Evolutionary conservation across 2,113 vertebrate genomes (phyloP).

Genomic region (Epinephelus fuscoguttatus): DNA sequence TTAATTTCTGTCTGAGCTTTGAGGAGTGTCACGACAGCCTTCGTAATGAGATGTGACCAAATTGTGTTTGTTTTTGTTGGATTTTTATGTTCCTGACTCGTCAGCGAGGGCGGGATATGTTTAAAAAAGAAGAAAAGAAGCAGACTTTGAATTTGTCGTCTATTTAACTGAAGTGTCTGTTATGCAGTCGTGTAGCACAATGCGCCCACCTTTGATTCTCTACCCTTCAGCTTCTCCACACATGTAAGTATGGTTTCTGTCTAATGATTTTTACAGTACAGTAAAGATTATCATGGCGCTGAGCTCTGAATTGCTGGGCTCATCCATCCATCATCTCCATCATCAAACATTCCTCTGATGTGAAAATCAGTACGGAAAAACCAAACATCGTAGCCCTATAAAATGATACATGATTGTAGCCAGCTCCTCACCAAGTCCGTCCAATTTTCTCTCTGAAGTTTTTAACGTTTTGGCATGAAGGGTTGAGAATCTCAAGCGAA

Average conservation of each 20-base stretch:
- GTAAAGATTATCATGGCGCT: constrained; percentile 2
- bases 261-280: not conserved
- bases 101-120: not conserved
- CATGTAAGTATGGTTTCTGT: not conserved
- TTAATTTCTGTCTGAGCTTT: constrained; percentile 26
- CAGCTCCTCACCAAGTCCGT: constrained; percentile 15
- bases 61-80: constrained; percentile 20
- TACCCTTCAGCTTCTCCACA: constrained; percentile 26
- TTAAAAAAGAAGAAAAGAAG: not conserved
- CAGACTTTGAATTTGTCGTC: constrained; percentile 31
- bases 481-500: constrained; percentile 51
- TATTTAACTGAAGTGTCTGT: constrained; percentile 36
- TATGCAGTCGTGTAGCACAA: constrained; percentile 57
- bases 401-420: constrained; percentile 40
- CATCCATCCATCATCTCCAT: not conserved
- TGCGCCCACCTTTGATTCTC: constrained; percentile 31
- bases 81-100: constrained; percentile 27
- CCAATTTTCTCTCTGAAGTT: constrained; percentile 21
- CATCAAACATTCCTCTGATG: constrained; percentile 27
- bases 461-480: constrained; percentile 32
- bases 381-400: constrained; percentile 17
- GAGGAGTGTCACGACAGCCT: constrained; percentile 4
- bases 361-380: constrained; percentile 25
- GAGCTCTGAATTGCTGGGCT: not conserved
- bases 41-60: not conserved